These are phyloP conservation scores for Cossypha heuglini DNA, from an alignment of 2,797 vertebrate species.

Conservation along the genomic window DNA sequence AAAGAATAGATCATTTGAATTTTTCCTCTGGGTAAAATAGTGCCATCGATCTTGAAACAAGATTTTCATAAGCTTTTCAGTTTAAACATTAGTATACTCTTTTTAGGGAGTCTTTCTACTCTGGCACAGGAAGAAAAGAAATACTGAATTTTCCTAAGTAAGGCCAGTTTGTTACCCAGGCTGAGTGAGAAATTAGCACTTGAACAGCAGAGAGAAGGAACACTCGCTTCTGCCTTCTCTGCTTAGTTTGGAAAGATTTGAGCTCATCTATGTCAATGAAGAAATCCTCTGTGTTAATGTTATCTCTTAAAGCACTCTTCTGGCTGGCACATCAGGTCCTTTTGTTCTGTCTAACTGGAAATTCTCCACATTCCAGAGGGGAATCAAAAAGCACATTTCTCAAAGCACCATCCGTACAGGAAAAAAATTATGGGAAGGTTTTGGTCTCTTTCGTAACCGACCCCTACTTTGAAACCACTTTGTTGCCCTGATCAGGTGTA, in stretches of 20 bases:
- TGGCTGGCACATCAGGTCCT: neutral
- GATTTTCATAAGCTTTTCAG: neutral
- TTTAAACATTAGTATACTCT: neutral
- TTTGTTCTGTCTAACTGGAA: neutral
- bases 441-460: fast-evolving
- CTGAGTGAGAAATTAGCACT: neutral
- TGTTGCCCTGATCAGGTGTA: neutral
- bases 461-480: fast-evolving
- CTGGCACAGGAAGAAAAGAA: neutral
- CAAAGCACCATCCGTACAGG: neutral
- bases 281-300: neutral
- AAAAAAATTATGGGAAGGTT: neutral
- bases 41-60: neutral
- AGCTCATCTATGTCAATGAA: neutral
- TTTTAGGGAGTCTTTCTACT: neutral
- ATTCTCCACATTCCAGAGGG: neutral
- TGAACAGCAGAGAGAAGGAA: neutral
- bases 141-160: neutral
- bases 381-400: neutral
- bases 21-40: neutral
- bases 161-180: neutral
- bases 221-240: neutral
- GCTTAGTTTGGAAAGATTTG: neutral
- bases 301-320: neutral
- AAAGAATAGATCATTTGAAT: neutral